Evolutionary conservation across 2,113 vertebrate species (phyloP).

Genomic region (Sinocyclocheilus maitianheensis): DNA sequence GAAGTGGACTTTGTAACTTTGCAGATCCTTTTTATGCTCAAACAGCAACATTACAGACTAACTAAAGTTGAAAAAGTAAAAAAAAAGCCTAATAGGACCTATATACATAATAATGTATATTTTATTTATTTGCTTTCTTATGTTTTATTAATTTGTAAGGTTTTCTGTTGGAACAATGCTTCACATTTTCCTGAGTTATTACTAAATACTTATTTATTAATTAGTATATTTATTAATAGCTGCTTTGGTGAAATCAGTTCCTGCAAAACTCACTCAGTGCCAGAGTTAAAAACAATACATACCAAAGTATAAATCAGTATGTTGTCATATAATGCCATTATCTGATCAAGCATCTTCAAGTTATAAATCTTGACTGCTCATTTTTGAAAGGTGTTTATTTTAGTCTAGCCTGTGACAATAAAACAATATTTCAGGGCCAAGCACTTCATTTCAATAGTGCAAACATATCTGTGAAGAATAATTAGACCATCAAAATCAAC

Average conservation of each 20-base stretch:
- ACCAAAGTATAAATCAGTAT: neutral
- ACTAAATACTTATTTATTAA: no score
- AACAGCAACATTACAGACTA: no score
- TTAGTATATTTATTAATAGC: neutral
- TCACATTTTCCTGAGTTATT: constrained; percentile 2
- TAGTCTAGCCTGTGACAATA: neutral
- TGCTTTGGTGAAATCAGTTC: neutral
- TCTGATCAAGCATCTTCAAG: neutral
- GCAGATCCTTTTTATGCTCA: no score
- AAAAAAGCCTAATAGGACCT: no score
- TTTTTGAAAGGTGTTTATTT: neutral
- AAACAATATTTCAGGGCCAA: neutral
- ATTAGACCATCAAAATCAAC: constrained; percentile 22
- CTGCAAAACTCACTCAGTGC: neutral
- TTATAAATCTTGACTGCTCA: neutral
- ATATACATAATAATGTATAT: neutral
- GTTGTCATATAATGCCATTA: neutral
- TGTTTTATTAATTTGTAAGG: neutral
- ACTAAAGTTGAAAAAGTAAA: no score
- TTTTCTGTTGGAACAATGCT: neutral
- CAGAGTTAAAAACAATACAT: neutral
- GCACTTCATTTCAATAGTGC: neutral
- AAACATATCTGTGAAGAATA: constrained; percentile 12
- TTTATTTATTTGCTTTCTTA: constrained; percentile 16
- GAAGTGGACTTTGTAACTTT: no score